phyloP scores from a whole-genome alignment of 2,888 invertebrate genomes.

The Hydraecia micacea region DNA sequence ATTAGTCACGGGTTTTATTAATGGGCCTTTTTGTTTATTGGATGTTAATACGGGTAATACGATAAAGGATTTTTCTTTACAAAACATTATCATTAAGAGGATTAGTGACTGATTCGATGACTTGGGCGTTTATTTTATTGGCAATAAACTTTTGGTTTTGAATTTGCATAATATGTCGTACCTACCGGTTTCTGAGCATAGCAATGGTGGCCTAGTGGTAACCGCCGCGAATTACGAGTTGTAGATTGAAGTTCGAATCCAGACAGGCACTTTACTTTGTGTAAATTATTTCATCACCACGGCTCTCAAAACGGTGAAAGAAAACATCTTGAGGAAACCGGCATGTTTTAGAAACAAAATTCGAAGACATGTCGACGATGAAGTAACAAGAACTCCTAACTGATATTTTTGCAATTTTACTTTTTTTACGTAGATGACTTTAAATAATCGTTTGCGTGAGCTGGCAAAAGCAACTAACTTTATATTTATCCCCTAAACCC shows the following conservation, averaged over 20 bases:
- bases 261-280: not conserved
- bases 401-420: too few species aligned
- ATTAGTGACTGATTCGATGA: conserved; percentile 45
- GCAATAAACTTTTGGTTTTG: conserved; percentile 7
- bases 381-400: too few species aligned
- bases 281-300: not conserved
- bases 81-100: conserved; percentile 39
- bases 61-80: conserved; percentile 33
- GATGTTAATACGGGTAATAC: conserved; percentile 50
- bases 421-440: too few species aligned
- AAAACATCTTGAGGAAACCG: not conserved
- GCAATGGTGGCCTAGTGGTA: not conserved
- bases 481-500: too few species aligned
- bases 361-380: too few species aligned
- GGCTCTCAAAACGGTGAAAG: not conserved
- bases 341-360: not conserved
- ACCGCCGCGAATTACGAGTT: not conserved
- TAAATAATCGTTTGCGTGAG: too few species aligned
- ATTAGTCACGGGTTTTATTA: conserved; percentile 76
- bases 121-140: conserved; percentile 39
- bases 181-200: not conserved
- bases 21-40: conserved; percentile 66
- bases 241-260: not conserved
- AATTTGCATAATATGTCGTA: conserved; percentile 4
- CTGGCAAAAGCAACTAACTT: too few species aligned